Evolutionary conservation across 2,113 vertebrate species (phyloP).

Genomic region (Perca schrenkii): DNA sequence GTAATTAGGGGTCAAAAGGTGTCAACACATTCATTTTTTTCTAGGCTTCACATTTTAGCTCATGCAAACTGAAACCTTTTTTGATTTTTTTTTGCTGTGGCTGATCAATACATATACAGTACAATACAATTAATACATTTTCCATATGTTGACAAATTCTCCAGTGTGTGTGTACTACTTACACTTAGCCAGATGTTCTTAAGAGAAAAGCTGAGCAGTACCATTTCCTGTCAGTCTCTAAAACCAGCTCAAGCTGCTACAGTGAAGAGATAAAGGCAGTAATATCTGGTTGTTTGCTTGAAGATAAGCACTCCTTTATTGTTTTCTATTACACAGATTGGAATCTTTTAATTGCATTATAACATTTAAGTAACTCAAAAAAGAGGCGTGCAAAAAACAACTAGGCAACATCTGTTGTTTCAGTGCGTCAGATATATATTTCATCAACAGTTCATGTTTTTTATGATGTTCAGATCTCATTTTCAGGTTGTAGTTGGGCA

Average conservation of each 20-base stretch:
- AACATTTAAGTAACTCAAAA: background rate
- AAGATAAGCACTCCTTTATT: background rate
- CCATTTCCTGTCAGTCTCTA: background rate
- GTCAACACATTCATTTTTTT: background rate
- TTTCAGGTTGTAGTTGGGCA: background rate
- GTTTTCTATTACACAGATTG: background rate
- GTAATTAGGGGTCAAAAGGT: constrained; percentile 2
- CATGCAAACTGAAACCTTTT: background rate
- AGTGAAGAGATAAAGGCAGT: background rate
- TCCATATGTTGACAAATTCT: background rate
- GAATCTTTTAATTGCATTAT: background rate
- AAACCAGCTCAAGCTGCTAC: background rate
- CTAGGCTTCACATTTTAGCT: background rate
- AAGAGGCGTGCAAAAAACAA: background rate
- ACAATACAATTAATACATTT: background rate
- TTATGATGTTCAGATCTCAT: background rate
- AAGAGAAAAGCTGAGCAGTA: background rate
- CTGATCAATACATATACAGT: constrained; percentile 1
- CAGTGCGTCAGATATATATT: background rate
- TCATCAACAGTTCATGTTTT: background rate
- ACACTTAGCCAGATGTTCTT: too few species aligned
- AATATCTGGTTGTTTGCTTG: background rate
- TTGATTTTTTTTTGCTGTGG: background rate
- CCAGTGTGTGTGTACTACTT: background rate
- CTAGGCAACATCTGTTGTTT: background rate